These are phyloP conservation scores for Cyclura pinguis DNA, from an alignment of 2,797 vertebrate genomes.

Conservation along the genomic window DNA sequence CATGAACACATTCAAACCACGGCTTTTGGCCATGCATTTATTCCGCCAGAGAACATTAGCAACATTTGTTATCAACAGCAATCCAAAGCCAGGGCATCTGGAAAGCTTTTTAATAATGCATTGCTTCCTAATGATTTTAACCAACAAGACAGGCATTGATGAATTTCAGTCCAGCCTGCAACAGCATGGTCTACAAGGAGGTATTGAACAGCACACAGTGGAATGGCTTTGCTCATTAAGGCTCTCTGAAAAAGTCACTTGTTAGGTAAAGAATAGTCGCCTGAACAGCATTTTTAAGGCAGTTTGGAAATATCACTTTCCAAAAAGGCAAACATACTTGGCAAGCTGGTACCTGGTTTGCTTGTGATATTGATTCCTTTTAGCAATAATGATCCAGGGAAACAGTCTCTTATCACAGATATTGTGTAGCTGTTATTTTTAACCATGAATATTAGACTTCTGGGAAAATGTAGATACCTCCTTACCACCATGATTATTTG, in stretches of 20 bases:
- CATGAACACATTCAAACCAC: slow-evolving; percentile 43
- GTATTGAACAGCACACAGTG: slow-evolving; percentile 56
- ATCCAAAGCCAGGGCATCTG: slow-evolving; percentile 64
- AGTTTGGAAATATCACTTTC: slow-evolving; percentile 51
- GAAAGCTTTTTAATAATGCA: slow-evolving; percentile 75
- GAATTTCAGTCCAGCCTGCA: slow-evolving; percentile 71
- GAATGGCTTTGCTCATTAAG: slow-evolving; percentile 52
- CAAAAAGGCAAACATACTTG: slow-evolving; percentile 47
- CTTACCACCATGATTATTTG: background rate
- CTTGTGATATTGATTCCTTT: slow-evolving; percentile 41
- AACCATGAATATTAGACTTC: slow-evolving; percentile 30
- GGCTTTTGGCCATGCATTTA: slow-evolving; percentile 43
- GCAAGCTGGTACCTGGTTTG: slow-evolving; percentile 43
- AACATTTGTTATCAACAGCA: slow-evolving; percentile 73
- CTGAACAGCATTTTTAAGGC: slow-evolving; percentile 52
- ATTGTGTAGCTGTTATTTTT: slow-evolving; percentile 25
- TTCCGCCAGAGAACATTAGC: slow-evolving; percentile 64
- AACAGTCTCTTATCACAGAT: slow-evolving; percentile 20
- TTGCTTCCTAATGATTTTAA: slow-evolving; percentile 75
- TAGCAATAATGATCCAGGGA: slow-evolving; percentile 19
- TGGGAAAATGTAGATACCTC: slow-evolving; percentile 1
- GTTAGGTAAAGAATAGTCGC: slow-evolving; percentile 57
- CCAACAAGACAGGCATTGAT: slow-evolving; percentile 71
- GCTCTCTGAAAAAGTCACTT: slow-evolving; percentile 55
- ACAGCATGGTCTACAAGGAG: slow-evolving; percentile 52